These are phyloP conservation scores for Remorina albescens DNA, from an alignment of 2,797 vertebrate species.

Conservation along the genomic window DNA sequence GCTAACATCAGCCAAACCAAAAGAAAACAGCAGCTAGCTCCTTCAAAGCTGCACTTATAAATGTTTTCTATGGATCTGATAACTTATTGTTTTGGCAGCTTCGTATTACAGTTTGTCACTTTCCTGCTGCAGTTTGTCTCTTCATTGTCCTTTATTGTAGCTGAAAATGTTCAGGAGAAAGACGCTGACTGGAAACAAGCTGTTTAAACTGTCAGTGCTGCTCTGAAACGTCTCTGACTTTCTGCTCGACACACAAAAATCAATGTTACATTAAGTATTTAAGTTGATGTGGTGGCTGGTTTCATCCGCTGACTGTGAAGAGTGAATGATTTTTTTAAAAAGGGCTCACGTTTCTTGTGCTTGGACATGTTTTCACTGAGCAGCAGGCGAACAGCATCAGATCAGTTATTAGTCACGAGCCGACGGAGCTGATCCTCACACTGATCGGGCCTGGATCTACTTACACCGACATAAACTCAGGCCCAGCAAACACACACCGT, in stretches of 20 bases:
- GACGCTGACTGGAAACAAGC: not conserved
- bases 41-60: not conserved
- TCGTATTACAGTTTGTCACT: no score
- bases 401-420: not conserved
- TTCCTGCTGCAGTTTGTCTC: not conserved
- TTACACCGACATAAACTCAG: not conserved
- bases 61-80: no score
- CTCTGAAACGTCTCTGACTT: not conserved
- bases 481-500: slow-evolving; percentile 9
- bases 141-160: not conserved
- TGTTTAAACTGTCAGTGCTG: not conserved
- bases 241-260: no score
- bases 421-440: not conserved
- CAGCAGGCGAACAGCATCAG: not conserved
- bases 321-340: not conserved
- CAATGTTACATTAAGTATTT: not conserved
- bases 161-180: not conserved
- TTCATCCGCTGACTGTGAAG: not conserved
- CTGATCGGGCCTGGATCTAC: slow-evolving; percentile 6
- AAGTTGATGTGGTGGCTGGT: not conserved
- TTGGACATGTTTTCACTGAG: not conserved
- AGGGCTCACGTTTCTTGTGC: not conserved
- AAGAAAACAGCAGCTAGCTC: no score
- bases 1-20: no score
- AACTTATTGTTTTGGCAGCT: no score